phyloP scores from a whole-genome alignment of 2,888 invertebrate species.

The Schizotus pectinicornis region DNA sequence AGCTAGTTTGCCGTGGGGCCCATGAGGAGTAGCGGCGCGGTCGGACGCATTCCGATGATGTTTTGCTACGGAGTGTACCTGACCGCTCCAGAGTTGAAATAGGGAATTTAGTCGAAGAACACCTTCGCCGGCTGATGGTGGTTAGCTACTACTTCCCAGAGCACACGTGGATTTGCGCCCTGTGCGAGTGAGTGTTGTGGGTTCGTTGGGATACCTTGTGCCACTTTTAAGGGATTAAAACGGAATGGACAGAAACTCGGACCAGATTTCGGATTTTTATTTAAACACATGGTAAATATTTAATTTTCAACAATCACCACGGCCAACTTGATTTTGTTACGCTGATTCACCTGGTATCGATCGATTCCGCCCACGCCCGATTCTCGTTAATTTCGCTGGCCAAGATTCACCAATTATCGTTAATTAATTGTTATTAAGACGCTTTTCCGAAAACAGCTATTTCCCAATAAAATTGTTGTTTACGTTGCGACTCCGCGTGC shows the following conservation, averaged over 20 bases:
- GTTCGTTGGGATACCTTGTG: constrained; percentile 41
- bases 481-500: too few relatives aligned
- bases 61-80: constrained; percentile 58
- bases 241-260: constrained; percentile 37
- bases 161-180: constrained; percentile 52
- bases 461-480: too few relatives aligned
- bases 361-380: too few relatives aligned
- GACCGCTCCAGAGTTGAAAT: constrained; percentile 57
- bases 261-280: constrained; percentile 45
- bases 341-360: too few relatives aligned
- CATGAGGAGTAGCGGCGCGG: constrained; percentile 29
- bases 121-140: constrained; percentile 51
- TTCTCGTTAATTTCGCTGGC: too few relatives aligned
- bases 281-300: constrained; percentile 51
- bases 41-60: constrained; percentile 57
- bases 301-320: background rate
- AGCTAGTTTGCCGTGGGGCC: constrained; percentile 7
- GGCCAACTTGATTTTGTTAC: too few relatives aligned
- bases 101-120: constrained; percentile 55
- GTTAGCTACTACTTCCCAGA: constrained; percentile 38
- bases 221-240: constrained; percentile 36
- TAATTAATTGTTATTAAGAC: too few relatives aligned
- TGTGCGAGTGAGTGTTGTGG: constrained; percentile 36
- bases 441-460: too few relatives aligned
- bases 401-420: too few relatives aligned